A percentile compares a stretch with the other conserved stretches of the same genome.
Conservation (phyloP, 2,888 invertebrate species). For the Sphaerophoria taeniata region DNA sequence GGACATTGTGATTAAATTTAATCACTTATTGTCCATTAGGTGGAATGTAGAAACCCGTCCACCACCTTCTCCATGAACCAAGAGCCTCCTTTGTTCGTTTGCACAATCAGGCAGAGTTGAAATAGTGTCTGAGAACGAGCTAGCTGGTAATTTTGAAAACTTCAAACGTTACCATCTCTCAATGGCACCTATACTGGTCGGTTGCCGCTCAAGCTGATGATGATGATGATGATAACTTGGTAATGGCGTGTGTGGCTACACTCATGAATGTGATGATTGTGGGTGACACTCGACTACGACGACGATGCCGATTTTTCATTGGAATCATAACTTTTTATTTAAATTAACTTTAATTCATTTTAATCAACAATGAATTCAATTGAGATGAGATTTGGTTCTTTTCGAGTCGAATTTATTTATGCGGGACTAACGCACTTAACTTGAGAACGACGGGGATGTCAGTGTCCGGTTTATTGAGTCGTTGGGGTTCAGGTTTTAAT, state of each 20-base stretch:
- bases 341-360: slow-evolving; percentile 67
- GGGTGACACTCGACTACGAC: background rate
- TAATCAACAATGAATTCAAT: slow-evolving; percentile 63
- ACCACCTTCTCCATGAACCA: background rate
- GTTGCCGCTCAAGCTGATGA: background rate
- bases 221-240: background rate
- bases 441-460: slow-evolving; percentile 1
- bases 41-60: slow-evolving; percentile 18
- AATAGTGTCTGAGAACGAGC: slow-evolving; percentile 3
- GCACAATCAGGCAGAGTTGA: slow-evolving; percentile 15
- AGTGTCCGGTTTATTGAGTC: slow-evolving; percentile 29
- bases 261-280: slow-evolving; percentile 11
- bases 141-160: slow-evolving; percentile 18
- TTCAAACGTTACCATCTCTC: slow-evolving; percentile 20
- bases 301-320: slow-evolving; percentile 6
- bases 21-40: slow-evolving; percentile 59
- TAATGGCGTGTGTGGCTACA: slow-evolving; percentile 15
- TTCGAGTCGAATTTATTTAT: background rate
- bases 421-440: slow-evolving; percentile 1
- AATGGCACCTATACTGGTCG: background rate
- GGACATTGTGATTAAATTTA: slow-evolving; percentile 64
- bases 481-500: slow-evolving; percentile 8
- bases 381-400: slow-evolving; percentile 52
- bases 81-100: slow-evolving; percentile 1
- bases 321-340: slow-evolving; percentile 50